phyloP scores from a whole-genome alignment of 2,797 vertebrate species.

The Poecilia picta region DNA sequence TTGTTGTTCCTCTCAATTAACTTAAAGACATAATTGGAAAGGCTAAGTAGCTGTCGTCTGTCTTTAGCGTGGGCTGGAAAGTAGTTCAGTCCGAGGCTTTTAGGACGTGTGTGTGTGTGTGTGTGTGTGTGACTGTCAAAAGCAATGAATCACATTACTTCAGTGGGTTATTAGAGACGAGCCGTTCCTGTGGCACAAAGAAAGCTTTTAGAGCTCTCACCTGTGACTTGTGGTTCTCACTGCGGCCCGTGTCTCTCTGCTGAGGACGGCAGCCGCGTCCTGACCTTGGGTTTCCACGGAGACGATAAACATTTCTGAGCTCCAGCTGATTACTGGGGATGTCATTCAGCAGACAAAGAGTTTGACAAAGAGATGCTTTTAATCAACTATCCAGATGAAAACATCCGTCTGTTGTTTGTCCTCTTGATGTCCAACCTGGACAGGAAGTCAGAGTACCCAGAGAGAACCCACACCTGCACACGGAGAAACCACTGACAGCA shows the following conservation, averaged over 20 bases:
- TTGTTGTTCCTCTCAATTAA: slow-evolving; percentile 72
- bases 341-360: background rate
- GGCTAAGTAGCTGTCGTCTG: slow-evolving; percentile 70
- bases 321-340: background rate
- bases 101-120: slow-evolving; percentile 29
- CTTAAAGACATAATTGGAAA: slow-evolving; percentile 71
- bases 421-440: background rate
- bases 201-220: slow-evolving; percentile 59
- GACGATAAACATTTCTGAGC: background rate
- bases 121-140: slow-evolving; percentile 48
- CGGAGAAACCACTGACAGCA: too few relatives aligned
- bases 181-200: slow-evolving; percentile 48
- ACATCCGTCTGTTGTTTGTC: too few relatives aligned
- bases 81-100: slow-evolving; percentile 56
- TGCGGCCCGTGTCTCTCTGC: slow-evolving; percentile 23
- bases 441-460: background rate
- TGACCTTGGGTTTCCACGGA: slow-evolving; percentile 16
- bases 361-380: background rate
- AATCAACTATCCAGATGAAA: background rate
- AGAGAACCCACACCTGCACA: background rate
- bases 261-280: background rate
- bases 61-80: slow-evolving; percentile 57
- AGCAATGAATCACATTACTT: slow-evolving; percentile 67
- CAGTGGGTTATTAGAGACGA: slow-evolving; percentile 59
- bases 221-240: slow-evolving; percentile 41